Base-by-base conservation (phyloP, 2,113 vertebrate genomes). In the Leuciscus idus region DNA sequence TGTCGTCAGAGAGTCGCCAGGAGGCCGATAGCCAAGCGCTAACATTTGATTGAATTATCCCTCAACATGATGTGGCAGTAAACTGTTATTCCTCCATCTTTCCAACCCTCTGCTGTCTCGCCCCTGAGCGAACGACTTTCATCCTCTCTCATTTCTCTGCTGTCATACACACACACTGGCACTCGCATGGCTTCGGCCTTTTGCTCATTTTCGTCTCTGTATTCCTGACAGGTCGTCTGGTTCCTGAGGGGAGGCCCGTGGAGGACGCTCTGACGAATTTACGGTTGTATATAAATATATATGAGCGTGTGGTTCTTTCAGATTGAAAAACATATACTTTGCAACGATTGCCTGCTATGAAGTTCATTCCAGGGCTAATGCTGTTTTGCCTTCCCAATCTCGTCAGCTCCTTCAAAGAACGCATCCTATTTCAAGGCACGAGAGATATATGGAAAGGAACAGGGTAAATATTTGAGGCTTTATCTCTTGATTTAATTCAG, bases 181-280 rank as follows among this genome's bases (percentile, higher is more conserved):
- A 21, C 77, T 92, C 73, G 91, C 93, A 68, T 28, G 89, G 90
- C 88, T 91, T 87, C 90, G 77, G 72, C 88, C 73, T 85, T 84
- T 87, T 90, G 91, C 93, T 92, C 89, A 82, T 82, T 82, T 82
- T 70, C 19, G 8, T 10, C 64, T 33, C 62, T 57, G 85, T 89
- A 61, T 64, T 85, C 66, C 82, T 85, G 72, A 76, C 59, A 68
- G 78, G 89, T 88, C 89, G 90, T 90, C 82, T 89, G 89, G 84
- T 26, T 87, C 89, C 89, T 89, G 64, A 82, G 89, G 68, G 50
- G 85, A 30, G 81, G 36, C 88, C 88, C 78, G 84, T 4, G 66
- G 74, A 89, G 66, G 77, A 90, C 89, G 88, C 81, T 39, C 84
- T 88, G 78, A 84, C 43, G 28, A 86, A 88, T 85, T 23, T 52